Conservation (phyloP, 2,113 vertebrate genomes). For the Poecilia latipinna region DNA sequence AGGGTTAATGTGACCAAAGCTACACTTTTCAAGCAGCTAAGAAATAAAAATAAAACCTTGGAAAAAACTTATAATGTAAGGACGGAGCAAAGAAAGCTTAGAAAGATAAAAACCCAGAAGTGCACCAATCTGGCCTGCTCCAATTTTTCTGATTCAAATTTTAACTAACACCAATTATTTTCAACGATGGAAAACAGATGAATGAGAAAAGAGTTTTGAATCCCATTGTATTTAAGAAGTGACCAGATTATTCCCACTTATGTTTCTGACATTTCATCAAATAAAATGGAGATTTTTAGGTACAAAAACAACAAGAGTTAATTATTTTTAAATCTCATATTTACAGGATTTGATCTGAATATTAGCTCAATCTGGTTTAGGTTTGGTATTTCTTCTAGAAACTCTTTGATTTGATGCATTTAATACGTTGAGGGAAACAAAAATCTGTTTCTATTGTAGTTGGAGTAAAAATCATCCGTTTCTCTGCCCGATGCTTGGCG, state of each 20-base stretch:
- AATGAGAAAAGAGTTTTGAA: not conserved
- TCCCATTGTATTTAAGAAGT: not conserved
- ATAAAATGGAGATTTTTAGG: not conserved
- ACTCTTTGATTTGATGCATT: not conserved
- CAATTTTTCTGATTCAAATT: not conserved
- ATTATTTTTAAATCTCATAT: not conserved
- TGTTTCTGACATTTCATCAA: not conserved
- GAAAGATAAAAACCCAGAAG: too few species aligned
- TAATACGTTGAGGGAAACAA: not conserved
- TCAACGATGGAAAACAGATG: not conserved
- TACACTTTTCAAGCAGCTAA: slow-evolving; percentile 35
- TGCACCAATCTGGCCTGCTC: too few species aligned
- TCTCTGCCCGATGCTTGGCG: too few species aligned
- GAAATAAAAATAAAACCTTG: not conserved
- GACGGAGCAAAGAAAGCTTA: too few species aligned
- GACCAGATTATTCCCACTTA: not conserved
- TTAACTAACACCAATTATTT: not conserved
- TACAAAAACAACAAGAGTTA: not conserved
- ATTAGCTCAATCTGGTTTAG: not conserved
- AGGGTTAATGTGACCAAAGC: slow-evolving; percentile 10
- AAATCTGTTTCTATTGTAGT: not conserved
- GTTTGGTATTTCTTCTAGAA: not conserved
- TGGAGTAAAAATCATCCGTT: too few species aligned
- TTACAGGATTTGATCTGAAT: not conserved
- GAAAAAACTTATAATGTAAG: not conserved